phyloP scores from a whole-genome alignment of 92 coral and sea anemone species.

The Umimayanthus kanabou region DNA sequence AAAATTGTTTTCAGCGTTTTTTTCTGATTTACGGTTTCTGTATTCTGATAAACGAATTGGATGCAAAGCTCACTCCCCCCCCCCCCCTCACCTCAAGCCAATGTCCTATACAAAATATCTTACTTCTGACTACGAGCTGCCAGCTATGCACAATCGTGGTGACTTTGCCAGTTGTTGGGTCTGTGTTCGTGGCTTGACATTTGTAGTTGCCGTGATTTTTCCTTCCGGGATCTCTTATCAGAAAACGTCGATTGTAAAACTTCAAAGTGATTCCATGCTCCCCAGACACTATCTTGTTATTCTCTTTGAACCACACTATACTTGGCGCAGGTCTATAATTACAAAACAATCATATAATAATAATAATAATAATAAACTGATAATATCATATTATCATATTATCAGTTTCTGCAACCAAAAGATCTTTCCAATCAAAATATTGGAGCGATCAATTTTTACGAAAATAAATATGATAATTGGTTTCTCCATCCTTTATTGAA shows the following conservation, averaged over 20 bases:
- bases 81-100: not conserved
- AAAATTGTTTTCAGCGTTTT: too few species aligned
- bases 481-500: not conserved
- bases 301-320: constrained; percentile 18
- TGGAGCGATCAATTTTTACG: not conserved
- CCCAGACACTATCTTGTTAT: not conserved
- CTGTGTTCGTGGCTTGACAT: constrained; percentile 10
- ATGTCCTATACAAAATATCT: not conserved
- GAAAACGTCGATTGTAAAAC: not conserved
- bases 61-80: too few species aligned
- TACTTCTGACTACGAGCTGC: constrained; percentile 24
- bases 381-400: too few species aligned
- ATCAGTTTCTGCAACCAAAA: not conserved
- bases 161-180: not conserved
- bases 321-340: constrained; percentile 24
- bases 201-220: constrained; percentile 9
- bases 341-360: not conserved
- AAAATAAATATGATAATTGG: not conserved
- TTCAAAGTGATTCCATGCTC: not conserved
- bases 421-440: not conserved
- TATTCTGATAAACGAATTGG: too few species aligned
- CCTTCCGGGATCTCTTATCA: not conserved
- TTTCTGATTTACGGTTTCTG: too few species aligned
- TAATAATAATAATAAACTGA: too few species aligned
- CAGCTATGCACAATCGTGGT: not conserved